Evolutionary conservation across 2,113 vertebrate species (phyloP).

Genomic region (Monopterus albus): DNA sequence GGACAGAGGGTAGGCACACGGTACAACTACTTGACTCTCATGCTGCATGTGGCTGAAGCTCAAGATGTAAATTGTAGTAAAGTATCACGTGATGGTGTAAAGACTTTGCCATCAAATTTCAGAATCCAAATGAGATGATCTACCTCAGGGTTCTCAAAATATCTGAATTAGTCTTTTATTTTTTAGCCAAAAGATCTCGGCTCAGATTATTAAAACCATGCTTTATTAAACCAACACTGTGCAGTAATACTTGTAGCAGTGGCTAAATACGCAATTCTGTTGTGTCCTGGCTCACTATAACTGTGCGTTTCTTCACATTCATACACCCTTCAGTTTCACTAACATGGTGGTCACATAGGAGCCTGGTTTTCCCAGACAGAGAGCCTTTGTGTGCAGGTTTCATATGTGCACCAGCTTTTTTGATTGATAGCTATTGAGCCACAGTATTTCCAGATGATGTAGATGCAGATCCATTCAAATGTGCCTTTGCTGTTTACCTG

Average conservation of each 20-base stretch:
- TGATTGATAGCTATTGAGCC: constrained; percentile 37
- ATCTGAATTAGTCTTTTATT: neutral
- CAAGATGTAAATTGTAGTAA: neutral
- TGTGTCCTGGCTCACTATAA: constrained; percentile 23
- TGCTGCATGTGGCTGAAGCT: no score
- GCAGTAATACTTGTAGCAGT: neutral
- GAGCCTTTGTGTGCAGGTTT: neutral
- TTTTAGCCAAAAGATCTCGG: neutral
- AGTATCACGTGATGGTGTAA: neutral
- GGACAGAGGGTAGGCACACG: no score
- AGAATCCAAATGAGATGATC: no score
- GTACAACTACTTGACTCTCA: no score
- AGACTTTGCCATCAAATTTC: neutral
- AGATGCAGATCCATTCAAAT: constrained; percentile 42
- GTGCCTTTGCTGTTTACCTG: constrained; percentile 39
- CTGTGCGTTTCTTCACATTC: constrained; percentile 14
- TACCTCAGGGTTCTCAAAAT: neutral
- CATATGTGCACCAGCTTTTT: neutral
- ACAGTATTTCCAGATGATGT: constrained; percentile 16
- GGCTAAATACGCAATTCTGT: constrained; percentile 1
- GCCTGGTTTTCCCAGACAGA: constrained; percentile 14
- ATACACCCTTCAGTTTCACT: neutral
- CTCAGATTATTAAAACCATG: neutral
- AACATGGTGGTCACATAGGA: neutral
- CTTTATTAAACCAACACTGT: neutral